A percentile compares a stretch with the other conserved stretches of the same genome.
Conservation (phyloP, 1,140 invertebrate genomes). For the Meloidogyne hapla region DNA sequence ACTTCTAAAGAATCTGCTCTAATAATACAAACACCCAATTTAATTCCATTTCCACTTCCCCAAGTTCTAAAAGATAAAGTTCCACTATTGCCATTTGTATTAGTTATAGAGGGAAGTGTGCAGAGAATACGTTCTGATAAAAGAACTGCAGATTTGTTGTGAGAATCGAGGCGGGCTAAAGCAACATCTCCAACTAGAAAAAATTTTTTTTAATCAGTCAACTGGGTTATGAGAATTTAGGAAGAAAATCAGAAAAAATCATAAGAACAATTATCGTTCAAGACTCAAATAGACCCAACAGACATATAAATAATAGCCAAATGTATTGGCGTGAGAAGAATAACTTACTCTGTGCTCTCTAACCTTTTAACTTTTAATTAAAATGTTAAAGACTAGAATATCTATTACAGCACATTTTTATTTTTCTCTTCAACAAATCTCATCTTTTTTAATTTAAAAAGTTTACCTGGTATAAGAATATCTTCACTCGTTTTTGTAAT, state of each 20-base stretch:
- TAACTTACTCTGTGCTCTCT: too few species aligned
- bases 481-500: conserved; percentile 47
- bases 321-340: too few species aligned
- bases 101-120: neutral
- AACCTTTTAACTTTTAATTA: too few species aligned
- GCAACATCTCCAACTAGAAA: conserved; percentile 51
- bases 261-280: too few species aligned
- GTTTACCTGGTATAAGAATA: conserved; percentile 44
- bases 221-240: too few species aligned
- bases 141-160: neutral
- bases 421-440: too few species aligned
- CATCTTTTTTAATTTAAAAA: neutral
- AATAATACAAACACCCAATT: conserved; percentile 47
- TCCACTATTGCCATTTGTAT: conserved; percentile 14
- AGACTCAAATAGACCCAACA: too few species aligned
- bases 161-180: conserved; percentile 42
- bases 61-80: conserved; percentile 47
- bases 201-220: too few species aligned
- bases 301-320: too few species aligned
- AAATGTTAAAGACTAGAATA: too few species aligned
- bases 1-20: conserved; percentile 44
- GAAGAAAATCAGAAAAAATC: too few species aligned
- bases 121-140: neutral
- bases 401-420: too few species aligned
- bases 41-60: conserved; percentile 49